A percentile compares a stretch with the other conserved stretches of the same genome.
Conservation (phyloP, 2,113 vertebrate genomes). For the Poeciliopsis turrubarensis region DNA sequence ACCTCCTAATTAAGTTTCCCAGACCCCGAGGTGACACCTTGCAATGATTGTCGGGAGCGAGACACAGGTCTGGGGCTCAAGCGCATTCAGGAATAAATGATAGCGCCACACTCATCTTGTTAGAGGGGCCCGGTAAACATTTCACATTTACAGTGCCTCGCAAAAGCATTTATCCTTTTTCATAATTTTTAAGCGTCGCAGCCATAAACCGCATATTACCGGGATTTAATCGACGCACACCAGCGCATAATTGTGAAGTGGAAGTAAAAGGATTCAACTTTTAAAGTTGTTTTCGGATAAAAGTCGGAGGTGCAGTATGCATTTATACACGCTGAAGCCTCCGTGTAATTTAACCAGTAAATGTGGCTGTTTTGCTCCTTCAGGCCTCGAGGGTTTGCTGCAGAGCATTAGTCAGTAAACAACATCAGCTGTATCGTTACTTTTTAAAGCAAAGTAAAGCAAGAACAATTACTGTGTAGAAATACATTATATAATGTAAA, state of each 20-base stretch:
- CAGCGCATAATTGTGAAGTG: background rate
- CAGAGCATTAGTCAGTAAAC: no score
- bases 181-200: background rate
- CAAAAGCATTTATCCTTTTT: no score
- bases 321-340: background rate
- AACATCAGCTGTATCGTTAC: no score
- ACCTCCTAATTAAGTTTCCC: slow-evolving; percentile 32
- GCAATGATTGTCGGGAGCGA: background rate
- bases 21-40: slow-evolving; percentile 25
- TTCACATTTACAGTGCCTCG: no score
- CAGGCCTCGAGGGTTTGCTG: no score
- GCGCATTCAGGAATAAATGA: background rate
- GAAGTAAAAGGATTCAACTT: background rate
- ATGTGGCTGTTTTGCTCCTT: no score
- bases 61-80: background rate
- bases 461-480: background rate
- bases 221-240: no score
- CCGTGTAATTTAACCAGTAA: background rate
- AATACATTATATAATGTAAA: background rate
- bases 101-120: background rate
- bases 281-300: no score
- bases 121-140: background rate
- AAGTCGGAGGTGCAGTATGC: background rate
- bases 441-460: no score
- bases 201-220: background rate